Base-by-base conservation (phyloP, 92 coral and sea anemone genomes). In the Umimayanthus chanpuru region DNA sequence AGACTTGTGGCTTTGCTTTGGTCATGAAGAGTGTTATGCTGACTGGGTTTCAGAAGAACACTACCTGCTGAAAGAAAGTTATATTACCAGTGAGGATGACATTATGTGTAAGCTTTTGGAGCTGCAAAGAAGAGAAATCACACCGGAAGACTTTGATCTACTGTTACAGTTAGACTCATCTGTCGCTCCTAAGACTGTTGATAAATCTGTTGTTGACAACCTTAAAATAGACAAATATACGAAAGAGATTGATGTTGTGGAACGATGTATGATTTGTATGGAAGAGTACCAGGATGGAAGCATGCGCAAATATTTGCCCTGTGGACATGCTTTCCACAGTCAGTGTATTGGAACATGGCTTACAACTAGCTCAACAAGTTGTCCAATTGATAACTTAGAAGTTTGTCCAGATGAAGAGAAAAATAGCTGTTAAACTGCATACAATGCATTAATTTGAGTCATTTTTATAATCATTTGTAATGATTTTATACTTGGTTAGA, bases 321-420 rank as follows among this genome's bases (percentile, higher is more conserved):
- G 99, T 91, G 89, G 89, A 18, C 99, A 96, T 85, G 89, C 77
- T 61, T 96, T 96, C 71, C 99, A 96, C 86, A 79, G 93, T 32
- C 80, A 81, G 29, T 96, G 99, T 81, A 94, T 96, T 39, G 86
- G 91, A 47, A 90, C 91, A 8, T 96, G 99, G 99, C 85, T 95
- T 3, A 90, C 92, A 75, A 79, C 86, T 26, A 92, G 93, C 30
- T 96, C 99, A 36, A 84, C 89, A 38, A 96, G 87, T 68, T 96
- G 99, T 77, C 99, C 99, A 38, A 56, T 96, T 88, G 99, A 96
- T 88, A 95, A 98, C 25, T 85, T 56, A 82, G 98, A 96, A 73
- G 90, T 96, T 6, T 25, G 58, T 53, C 58, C 58, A 53, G 58
- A 53, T 53, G 58, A 53, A 53, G 58, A 53, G 4, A 15, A 53